phyloP scores from a whole-genome alignment of 2,797 vertebrate genomes.

The Tamandua tetradactyla region DNA sequence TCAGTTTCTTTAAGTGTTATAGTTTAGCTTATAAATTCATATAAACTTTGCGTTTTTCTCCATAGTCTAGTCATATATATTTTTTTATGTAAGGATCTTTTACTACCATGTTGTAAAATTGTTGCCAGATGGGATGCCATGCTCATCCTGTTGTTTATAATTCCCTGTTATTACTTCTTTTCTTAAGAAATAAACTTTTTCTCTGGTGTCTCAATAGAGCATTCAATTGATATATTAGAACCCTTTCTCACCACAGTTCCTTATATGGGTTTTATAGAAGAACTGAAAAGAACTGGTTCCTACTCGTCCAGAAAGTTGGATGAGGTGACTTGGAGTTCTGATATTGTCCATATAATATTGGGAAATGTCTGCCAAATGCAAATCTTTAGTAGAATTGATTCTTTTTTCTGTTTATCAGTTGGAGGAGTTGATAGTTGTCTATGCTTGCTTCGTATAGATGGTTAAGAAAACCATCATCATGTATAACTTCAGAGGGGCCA shows the following conservation, averaged over 20 bases:
- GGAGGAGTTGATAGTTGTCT: background rate
- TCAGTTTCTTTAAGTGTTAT: background rate
- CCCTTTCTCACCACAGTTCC: background rate
- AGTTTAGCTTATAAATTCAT: background rate
- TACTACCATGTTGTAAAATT: background rate
- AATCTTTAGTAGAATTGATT: background rate
- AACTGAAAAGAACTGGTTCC: slow-evolving; percentile 12
- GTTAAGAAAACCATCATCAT: background rate
- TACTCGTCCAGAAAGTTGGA: background rate
- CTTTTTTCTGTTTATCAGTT: background rate
- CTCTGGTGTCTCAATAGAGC: background rate
- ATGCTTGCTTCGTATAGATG: background rate
- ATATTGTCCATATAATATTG: slow-evolving; percentile 9
- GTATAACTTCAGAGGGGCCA: background rate
- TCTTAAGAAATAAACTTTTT: slow-evolving; percentile 39
- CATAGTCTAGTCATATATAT: background rate
- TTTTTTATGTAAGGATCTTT: background rate
- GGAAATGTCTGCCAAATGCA: background rate
- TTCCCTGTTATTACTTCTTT: background rate
- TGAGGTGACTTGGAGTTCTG: slow-evolving; percentile 17
- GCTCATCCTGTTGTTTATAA: background rate
- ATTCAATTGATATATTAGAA: background rate
- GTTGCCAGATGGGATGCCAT: background rate
- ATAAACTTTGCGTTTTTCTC: background rate
- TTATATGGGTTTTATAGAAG: background rate